Conservation (phyloP, 1,140 invertebrate species). For the Leptopilina boulardi region DNA sequence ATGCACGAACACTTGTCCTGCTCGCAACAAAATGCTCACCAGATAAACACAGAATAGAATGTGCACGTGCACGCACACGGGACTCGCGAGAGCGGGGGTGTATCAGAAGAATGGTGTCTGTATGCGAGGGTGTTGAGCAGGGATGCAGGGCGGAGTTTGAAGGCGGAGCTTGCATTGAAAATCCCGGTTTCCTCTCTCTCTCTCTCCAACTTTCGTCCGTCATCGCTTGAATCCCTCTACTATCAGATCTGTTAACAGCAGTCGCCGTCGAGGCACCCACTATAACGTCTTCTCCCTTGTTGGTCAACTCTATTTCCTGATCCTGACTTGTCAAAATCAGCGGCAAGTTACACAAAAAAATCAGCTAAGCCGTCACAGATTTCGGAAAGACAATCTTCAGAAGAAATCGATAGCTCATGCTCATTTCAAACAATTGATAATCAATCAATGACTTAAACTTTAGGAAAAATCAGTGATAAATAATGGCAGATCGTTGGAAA, state of each 20-base stretch:
- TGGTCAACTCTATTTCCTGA: constrained; percentile 42
- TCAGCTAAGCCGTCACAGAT: not conserved
- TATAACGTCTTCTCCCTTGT: constrained; percentile 64
- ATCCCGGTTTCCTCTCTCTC: constrained; percentile 55
- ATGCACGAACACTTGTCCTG: constrained; percentile 41
- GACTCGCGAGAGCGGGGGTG: constrained; percentile 48
- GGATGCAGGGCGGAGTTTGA: constrained; percentile 53
- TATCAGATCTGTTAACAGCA: constrained; percentile 72
- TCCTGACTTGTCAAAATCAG: constrained; percentile 28
- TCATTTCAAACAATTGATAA: not conserved
- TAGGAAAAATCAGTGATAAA: not conserved
- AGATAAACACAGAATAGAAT: constrained; percentile 33
- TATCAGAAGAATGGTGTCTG: constrained; percentile 46
- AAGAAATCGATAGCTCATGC: not conserved
- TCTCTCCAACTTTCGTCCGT: constrained; percentile 60
- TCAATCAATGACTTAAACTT: not conserved
- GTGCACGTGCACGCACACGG: constrained; percentile 36
- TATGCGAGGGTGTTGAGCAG: not conserved
- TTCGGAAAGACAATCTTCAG: not conserved
- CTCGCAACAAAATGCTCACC: constrained; percentile 31
- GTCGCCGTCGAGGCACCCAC: constrained; percentile 69
- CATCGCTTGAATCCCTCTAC: constrained; percentile 63
- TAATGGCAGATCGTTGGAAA: not conserved
- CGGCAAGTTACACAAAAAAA: not conserved
- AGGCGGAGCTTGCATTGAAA: constrained; percentile 63